Evolutionary conservation across 2,888 invertebrate species (phyloP).

Genomic region (Lasiommata megera): DNA sequence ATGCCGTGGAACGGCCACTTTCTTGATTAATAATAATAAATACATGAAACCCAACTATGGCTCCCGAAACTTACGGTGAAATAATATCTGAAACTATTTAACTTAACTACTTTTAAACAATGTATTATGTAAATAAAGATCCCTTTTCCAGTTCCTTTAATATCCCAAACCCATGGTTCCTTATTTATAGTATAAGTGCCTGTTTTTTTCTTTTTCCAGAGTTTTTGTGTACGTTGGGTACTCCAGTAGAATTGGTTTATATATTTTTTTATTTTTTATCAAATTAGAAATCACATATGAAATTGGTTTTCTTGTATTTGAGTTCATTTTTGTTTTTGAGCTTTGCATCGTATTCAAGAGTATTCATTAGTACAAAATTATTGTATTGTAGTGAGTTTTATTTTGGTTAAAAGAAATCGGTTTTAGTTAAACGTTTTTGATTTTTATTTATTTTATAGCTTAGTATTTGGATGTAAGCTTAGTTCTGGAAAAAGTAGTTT

Average conservation of each 20-base stretch:
- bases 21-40: neutral
- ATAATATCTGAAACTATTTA: neutral
- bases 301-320: constrained; percentile 24
- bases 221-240: constrained; percentile 69
- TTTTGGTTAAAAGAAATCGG: neutral
- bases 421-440: neutral
- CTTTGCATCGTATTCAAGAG: constrained; percentile 10
- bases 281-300: constrained; percentile 47
- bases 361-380: neutral
- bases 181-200: constrained; percentile 43
- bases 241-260: constrained; percentile 74
- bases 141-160: constrained; percentile 27
- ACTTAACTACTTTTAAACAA: neutral
- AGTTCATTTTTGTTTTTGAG: neutral
- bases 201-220: constrained; percentile 60
- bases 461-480: neutral
- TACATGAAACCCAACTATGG: neutral
- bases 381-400: neutral
- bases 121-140: constrained; percentile 28
- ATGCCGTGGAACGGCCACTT: neutral
- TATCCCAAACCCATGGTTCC: constrained; percentile 26
- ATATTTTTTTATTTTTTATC: constrained; percentile 44
- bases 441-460: neutral
- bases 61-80: neutral
- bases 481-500: constrained; percentile 1